Evolutionary conservation across 2,888 invertebrate genomes (phyloP).

Genomic region (Drosophila borealis): DNA sequence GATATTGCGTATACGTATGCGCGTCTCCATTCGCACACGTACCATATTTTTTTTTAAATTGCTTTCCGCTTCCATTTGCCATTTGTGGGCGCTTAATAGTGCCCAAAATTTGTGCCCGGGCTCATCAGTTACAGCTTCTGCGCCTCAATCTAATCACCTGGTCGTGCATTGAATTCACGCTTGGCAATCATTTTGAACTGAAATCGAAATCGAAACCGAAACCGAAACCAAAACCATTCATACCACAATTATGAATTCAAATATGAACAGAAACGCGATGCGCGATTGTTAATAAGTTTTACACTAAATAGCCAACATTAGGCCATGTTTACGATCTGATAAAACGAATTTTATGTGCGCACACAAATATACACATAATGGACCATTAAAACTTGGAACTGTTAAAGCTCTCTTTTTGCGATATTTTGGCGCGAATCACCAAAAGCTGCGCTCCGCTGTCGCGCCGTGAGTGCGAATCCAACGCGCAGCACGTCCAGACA

Average conservation of each 20-base stretch:
- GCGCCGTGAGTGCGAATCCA: no score
- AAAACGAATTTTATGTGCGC: constrained; percentile 4
- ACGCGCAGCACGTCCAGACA: constrained; percentile 10
- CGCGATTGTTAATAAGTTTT: constrained; percentile 12
- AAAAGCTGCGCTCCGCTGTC: neutral
- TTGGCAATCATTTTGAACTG: no score
- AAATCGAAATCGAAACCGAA: constrained; percentile 4
- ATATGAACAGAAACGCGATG: constrained; percentile 15
- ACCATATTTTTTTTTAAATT: constrained; percentile 54
- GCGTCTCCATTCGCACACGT: constrained; percentile 51
- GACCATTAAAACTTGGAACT: neutral
- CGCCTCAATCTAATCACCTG: constrained; percentile 60
- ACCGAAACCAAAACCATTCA: constrained; percentile 20
- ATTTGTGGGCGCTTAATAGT: constrained; percentile 63
- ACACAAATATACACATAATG: constrained; percentile 1
- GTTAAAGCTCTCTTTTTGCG: neutral
- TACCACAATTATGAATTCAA: constrained; percentile 36
- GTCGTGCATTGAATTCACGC: constrained; percentile 55
- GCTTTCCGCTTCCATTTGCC: constrained; percentile 50
- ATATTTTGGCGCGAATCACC: neutral
- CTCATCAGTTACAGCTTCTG: constrained; percentile 61
- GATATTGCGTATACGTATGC: constrained; percentile 28
- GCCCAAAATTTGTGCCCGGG: constrained; percentile 59
- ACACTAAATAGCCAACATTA: constrained; percentile 39
- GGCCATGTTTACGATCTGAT: constrained; percentile 17